Base-by-base conservation (phyloP, 2,888 invertebrate species). In the Xestia rhomboidea region DNA sequence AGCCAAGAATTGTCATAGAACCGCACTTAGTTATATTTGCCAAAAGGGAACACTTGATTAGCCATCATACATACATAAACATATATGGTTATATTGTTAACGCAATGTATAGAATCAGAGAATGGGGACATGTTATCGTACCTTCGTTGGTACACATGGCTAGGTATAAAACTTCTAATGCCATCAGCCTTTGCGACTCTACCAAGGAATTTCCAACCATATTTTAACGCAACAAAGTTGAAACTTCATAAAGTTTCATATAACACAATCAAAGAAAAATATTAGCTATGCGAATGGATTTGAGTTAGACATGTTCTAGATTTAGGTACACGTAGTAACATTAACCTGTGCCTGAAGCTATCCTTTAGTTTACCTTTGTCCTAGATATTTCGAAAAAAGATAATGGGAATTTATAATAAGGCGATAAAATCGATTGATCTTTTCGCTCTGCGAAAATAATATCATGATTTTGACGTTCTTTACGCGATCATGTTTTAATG, bases 1-100 rank as follows among this genome's bases (percentile, higher is more conserved):
- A 51, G 73, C 77, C 78, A 18, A 63, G 71, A 74, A 67, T 76
- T 79, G 79, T 82, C 77, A 73, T 85, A 57, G 71, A 72, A 76
- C 62, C 71, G 49, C 74, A 69, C 75, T 79, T 70, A 72, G 64
- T 75, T 73, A 79, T 73, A 82, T 81, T 77, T 70, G n/a, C 54
- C 68, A 67, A 80, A 81, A 77, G 74, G 82, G 46, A 76, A 73
- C 68, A 81, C 81, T 67, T 84, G 74, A 84, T 84, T 84, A 80
- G 38, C 64, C 67, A 38, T 46, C 51, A 64, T 70, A 67, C 13
- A 13, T 62, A 73, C 41, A 24, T 8, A 57, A 13, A 63, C 49
- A 57, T 15, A n/a, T 7, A 77, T 72, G 18, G 38, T 41, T 71
- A 72, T 73, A 73, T 77, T 67, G 64, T 41, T 64, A 79, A 64